phyloP scores from a whole-genome alignment of 2,113 vertebrate species.

The Psittacus erithacus region DNA sequence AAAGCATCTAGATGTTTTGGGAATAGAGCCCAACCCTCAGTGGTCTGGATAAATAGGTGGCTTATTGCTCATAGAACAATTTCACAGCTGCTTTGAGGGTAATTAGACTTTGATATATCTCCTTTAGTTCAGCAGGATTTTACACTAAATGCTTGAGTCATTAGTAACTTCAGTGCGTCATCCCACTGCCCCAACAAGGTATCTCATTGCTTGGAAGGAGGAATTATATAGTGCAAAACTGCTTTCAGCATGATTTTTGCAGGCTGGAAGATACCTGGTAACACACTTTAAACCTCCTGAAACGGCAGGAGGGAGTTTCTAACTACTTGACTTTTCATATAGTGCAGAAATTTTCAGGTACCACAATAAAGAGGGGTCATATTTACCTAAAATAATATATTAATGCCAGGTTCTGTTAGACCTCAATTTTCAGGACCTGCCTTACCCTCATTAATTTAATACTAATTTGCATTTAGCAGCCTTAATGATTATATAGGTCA shows the following conservation, averaged over 20 bases:
- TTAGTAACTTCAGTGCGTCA: background rate
- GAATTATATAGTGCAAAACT: background rate
- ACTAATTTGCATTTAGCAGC: constrained; percentile 24
- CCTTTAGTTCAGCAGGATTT: background rate
- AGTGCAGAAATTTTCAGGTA: background rate
- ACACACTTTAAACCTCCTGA: background rate
- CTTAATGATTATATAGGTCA: constrained; percentile 33
- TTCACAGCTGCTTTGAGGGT: background rate
- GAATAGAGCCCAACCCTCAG: background rate
- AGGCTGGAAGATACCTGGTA: background rate
- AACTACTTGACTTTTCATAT: background rate
- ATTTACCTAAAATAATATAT: background rate
- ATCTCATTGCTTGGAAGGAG: background rate
- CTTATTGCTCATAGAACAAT: background rate
- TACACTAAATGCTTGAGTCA: background rate
- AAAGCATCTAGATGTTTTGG: constrained; percentile 30
- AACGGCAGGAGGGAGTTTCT: background rate
- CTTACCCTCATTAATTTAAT: background rate
- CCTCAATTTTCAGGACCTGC: background rate
- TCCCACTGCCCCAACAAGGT: background rate
- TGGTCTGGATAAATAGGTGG: background rate
- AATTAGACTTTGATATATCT: background rate
- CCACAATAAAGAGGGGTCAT: background rate
- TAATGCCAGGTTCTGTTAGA: background rate
- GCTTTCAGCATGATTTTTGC: background rate